phyloP scores from a whole-genome alignment of 2,888 invertebrate genomes.

The Ischnura elegans region DNA sequence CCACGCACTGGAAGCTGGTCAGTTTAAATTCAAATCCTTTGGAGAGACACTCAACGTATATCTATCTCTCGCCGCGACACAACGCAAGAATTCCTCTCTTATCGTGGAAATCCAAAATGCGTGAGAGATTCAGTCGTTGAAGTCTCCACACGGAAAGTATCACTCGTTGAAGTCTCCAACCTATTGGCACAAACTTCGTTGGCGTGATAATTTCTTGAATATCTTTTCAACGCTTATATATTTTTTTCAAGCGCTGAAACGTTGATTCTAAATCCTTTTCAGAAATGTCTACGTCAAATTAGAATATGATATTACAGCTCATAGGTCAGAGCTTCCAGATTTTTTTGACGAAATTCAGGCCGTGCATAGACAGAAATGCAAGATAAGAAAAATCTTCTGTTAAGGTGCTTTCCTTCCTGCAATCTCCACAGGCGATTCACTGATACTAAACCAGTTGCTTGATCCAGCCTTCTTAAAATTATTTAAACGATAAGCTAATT shows the following conservation, averaged over 20 bases:
- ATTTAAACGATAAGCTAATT: not conserved
- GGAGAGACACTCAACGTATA: not conserved
- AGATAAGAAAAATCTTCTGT: not conserved
- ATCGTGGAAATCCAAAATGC: not conserved
- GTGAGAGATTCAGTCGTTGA: not conserved
- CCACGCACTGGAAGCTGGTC: not conserved
- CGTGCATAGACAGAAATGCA: not conserved
- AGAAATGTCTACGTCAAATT: not conserved
- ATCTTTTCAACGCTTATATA: not conserved
- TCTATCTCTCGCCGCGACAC: not conserved
- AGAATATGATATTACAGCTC: not conserved
- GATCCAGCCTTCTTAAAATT: not conserved
- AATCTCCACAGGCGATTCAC: no score
- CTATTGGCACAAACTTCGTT: not conserved
- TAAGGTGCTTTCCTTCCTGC: not conserved
- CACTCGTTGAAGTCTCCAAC: constrained; percentile 4
- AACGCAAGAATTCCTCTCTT: not conserved
- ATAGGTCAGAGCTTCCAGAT: not conserved
- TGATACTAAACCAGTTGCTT: not conserved
- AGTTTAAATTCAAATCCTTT: not conserved
- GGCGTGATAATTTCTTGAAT: not conserved
- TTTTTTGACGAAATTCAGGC: not conserved
- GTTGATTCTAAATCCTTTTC: not conserved
- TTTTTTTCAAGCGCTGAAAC: not conserved
- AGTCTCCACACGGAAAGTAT: not conserved